phyloP scores from a whole-genome alignment of 2,888 invertebrate genomes.

The Chorisops tibialis region DNA sequence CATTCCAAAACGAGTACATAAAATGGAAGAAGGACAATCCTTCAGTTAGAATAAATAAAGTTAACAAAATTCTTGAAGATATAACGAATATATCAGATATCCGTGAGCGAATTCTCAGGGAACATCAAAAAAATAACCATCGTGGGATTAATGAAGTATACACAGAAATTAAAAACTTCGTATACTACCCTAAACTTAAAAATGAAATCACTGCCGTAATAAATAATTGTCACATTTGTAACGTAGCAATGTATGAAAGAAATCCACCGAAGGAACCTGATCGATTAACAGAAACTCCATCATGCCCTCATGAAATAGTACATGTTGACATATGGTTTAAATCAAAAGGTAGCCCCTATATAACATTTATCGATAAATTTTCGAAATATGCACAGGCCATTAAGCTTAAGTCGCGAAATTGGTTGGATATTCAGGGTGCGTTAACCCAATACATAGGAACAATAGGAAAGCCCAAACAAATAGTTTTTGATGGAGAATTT shows the following conservation, averaged over 20 bases:
- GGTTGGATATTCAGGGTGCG: too few relatives aligned
- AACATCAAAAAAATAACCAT: constrained; percentile 4
- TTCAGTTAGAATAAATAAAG: neutral
- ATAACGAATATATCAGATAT: neutral
- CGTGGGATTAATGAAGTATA: constrained; percentile 1
- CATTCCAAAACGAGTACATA: neutral
- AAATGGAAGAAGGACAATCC: neutral
- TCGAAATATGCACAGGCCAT: neutral
- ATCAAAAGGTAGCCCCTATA: too few relatives aligned
- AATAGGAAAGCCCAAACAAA: neutral
- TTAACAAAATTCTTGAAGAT: neutral
- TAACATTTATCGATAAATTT: neutral
- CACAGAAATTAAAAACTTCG: constrained; percentile 1
- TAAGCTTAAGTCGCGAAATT: too few relatives aligned
- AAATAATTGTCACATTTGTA: neutral
- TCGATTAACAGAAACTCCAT: neutral
- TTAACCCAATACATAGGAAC: too few relatives aligned
- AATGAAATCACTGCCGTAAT: too few relatives aligned
- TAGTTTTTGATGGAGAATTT: too few relatives aligned
- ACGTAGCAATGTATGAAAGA: neutral
- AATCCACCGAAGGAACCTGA: neutral
- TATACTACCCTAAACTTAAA: too few relatives aligned
- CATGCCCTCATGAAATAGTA: neutral
- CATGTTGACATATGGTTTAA: too few relatives aligned
- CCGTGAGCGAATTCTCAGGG: neutral